Base-by-base conservation (phyloP, 1,140 invertebrate genomes). In the Drosophila repletoides region DNA sequence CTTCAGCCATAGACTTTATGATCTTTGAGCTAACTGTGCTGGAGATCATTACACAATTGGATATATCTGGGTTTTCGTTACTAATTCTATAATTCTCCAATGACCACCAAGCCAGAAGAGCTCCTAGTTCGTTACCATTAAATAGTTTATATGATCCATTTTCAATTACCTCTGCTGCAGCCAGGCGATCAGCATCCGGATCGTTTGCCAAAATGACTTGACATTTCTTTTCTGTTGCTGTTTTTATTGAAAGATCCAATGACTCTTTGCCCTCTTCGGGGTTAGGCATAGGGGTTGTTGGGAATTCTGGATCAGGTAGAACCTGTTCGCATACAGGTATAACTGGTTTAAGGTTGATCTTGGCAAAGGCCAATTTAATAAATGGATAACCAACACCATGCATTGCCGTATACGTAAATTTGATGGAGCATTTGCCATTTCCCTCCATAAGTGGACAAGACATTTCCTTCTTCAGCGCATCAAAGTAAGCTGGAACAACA, bases 1-100 rank as follows among this genome's bases (percentile, higher is more conserved):
- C 92, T 31, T 93, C 92, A 0, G 95, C 94, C 77, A 99, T 96
- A 1, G 97, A 93, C 19, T 93, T 90, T 10, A 99, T 91, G 72
- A 99, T 97, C 92, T 98, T 98, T 5, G 98, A 99, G 38, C 98
- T 99, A 17, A 99, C 98, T 3, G 98, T 97, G 76, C 97, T 99
- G 24, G 97, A 93, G 28, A 99, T 83, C 93, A 99, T 95, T 73
- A 96, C 97, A 6, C 94, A 91, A 43, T 95, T 91, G 5, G 65
- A 53, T n/a, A 93, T 58, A 48, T 93, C 88, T 6, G 66, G 75
- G 31, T 92, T 77, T 1, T 92, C 91, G 61, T 92, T 66, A 36
- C 88, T 88, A 28, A 91, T 88, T 79, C 91, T 92, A 79, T 93
- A 93, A 36, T 93, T 92, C 52, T 94, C 91, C 64, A 97, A 92